Evolutionary conservation across 2,888 invertebrate species (phyloP).

Genomic region (Choreutis nemorana): DNA sequence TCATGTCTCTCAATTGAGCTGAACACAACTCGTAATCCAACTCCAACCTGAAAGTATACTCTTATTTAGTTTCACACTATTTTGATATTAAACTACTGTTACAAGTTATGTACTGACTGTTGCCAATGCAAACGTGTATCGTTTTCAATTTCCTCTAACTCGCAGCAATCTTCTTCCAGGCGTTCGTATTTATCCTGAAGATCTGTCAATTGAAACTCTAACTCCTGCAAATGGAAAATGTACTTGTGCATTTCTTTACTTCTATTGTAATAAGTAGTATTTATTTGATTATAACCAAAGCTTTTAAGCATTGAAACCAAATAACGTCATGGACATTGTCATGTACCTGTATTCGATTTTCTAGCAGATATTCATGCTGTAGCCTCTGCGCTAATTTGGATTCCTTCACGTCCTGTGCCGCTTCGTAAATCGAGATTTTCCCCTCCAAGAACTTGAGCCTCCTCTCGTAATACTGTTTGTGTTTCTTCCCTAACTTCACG

Average conservation of each 20-base stretch:
- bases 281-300: slow-evolving; percentile 5
- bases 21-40: slow-evolving; percentile 69
- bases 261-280: slow-evolving; percentile 7
- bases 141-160: slow-evolving; percentile 79
- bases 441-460: slow-evolving; percentile 70
- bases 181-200: slow-evolving; percentile 70
- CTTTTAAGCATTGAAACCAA: slow-evolving; percentile 1
- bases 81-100: neutral
- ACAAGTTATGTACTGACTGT: slow-evolving; percentile 36
- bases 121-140: slow-evolving; percentile 72
- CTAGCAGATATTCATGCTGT: slow-evolving; percentile 67
- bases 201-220: slow-evolving; percentile 61
- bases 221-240: slow-evolving; percentile 32
- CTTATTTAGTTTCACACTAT: too few species aligned
- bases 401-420: slow-evolving; percentile 69
- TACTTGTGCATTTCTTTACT: slow-evolving; percentile 1
- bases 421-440: slow-evolving; percentile 72
- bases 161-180: slow-evolving; percentile 76
- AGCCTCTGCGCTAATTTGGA: slow-evolving; percentile 69
- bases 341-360: slow-evolving; percentile 54
- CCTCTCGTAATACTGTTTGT: slow-evolving; percentile 72
- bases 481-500: slow-evolving; percentile 63
- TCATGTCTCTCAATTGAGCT: slow-evolving; percentile 68
- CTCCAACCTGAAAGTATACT: slow-evolving; percentile 55
- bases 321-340: neutral